A percentile compares a stretch with the other conserved stretches of the same genome.
These are phyloP conservation scores for Papilio aristodemus DNA, from an alignment of 1,140 invertebrate genomes.

Conservation along the genomic window DNA sequence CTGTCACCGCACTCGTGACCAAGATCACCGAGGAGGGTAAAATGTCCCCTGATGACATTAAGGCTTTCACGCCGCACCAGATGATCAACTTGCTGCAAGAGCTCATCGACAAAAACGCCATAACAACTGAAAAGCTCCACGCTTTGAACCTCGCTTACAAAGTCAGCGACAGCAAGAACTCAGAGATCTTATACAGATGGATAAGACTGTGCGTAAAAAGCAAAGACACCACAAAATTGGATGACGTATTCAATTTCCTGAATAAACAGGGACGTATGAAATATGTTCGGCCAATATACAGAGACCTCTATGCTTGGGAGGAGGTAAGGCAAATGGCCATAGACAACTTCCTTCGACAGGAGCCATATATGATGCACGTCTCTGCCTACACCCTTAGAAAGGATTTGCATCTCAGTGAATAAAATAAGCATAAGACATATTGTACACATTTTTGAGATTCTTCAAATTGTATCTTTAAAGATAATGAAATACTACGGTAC, in stretches of 20 bases:
- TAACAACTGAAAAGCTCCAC: conserved; percentile 82
- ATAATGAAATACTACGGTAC: conserved; percentile 12
- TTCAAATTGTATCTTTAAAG: conserved; percentile 16
- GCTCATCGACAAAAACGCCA: conserved; percentile 82
- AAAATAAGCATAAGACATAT: conserved; percentile 26
- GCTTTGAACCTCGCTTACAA: conserved; percentile 85
- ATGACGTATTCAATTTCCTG: conserved; percentile 87
- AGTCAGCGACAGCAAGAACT: conserved; percentile 85
- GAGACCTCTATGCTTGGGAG: conserved; percentile 91
- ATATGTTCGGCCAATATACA: conserved; percentile 92
- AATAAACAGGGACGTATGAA: conserved; percentile 94
- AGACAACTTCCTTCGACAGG: conserved; percentile 86
- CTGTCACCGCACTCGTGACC: conserved; percentile 84
- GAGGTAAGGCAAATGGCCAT: conserved; percentile 85
- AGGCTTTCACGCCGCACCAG: conserved; percentile 84
- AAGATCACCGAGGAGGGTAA: conserved; percentile 70
- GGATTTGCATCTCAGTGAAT: conserved; percentile 84
- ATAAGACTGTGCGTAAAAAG: conserved; percentile 88
- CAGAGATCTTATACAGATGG: conserved; percentile 92
- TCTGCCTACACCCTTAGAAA: conserved; percentile 87
- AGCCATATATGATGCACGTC: conserved; percentile 91
- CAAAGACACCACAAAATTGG: conserved; percentile 84
- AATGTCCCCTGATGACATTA: conserved; percentile 44
- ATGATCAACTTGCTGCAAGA: conserved; percentile 87
- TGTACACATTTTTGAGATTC: conserved; percentile 14